Conservation (phyloP, 2,797 vertebrate species). For the Ctenopoma multispine region DNA sequence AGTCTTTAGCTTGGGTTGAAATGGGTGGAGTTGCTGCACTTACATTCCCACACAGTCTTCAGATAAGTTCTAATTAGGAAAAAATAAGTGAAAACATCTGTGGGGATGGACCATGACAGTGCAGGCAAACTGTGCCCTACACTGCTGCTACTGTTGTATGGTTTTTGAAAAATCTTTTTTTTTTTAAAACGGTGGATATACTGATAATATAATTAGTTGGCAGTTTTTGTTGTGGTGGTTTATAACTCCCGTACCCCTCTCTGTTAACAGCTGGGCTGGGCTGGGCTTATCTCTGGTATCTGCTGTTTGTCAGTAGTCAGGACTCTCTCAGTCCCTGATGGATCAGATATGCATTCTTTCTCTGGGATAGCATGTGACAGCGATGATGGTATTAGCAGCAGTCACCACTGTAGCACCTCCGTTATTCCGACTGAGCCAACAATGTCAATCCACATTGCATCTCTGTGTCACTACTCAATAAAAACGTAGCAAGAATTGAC, state of each 20-base stretch:
- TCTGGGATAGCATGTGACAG: conserved; percentile 44
- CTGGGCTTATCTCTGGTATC: conserved; percentile 35
- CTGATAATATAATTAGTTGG: neutral
- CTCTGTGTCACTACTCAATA: conserved; percentile 3
- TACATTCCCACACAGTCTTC: conserved; percentile 4
- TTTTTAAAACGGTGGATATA: too few species aligned
- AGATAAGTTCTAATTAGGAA: neutral
- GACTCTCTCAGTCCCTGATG: conserved; percentile 30
- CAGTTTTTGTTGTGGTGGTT: conserved; percentile 2
- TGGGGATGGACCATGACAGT: neutral
- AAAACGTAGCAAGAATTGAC: conserved; percentile 13
- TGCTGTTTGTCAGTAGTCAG: conserved; percentile 28
- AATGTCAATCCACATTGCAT: conserved; percentile 10
- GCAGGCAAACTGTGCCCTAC: neutral
- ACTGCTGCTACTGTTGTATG: too few species aligned
- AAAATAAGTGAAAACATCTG: conserved; percentile 20
- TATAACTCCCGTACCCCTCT: conserved; percentile 6
- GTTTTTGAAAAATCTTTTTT: too few species aligned
- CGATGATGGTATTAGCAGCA: conserved; percentile 36
- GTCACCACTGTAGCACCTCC: conserved; percentile 14
- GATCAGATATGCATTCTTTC: conserved; percentile 57
- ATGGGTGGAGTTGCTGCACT: neutral
- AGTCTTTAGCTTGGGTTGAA: conserved; percentile 6
- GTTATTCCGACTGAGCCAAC: conserved; percentile 11
- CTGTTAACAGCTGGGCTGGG: conserved; percentile 15